A percentile compares a stretch with the other conserved stretches of the same genome.
Evolutionary conservation across 2,797 vertebrate species (phyloP).

Genomic region (Bradypus variegatus): DNA sequence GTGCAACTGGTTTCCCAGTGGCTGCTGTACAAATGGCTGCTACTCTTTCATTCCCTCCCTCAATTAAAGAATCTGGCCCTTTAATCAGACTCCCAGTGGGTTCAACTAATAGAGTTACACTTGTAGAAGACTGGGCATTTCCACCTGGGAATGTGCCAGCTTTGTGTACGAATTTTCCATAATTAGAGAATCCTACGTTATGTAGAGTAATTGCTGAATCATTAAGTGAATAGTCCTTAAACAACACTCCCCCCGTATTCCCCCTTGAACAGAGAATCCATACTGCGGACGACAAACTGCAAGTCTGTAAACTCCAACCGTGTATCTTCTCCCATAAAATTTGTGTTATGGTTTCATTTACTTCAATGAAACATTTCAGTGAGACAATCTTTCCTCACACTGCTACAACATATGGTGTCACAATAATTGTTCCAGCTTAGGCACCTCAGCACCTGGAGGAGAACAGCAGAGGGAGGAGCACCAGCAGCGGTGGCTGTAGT

Average conservation of each 20-base stretch:
- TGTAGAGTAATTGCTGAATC: conserved; percentile 89
- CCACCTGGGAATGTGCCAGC: conserved; percentile 94
- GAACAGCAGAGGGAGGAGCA: no score
- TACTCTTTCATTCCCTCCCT: no score
- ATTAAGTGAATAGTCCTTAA: conserved; percentile 85
- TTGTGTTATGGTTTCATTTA: conserved; percentile 90
- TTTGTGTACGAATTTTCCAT: conserved; percentile 92
- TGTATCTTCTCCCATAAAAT: conserved; percentile 92
- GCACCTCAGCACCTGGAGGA: no score
- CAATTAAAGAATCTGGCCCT: no score
- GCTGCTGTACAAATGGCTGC: no score
- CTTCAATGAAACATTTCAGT: conserved; percentile 87
- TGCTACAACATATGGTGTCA: conserved; percentile 84
- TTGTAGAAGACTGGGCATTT: conserved; percentile 87
- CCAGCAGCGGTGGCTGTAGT: no score
- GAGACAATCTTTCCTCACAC: conserved; percentile 94
- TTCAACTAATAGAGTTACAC: conserved; percentile 87
- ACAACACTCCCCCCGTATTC: conserved; percentile 86
- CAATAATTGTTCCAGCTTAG: conserved; percentile 84
- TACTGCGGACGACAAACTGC: conserved; percentile 91
- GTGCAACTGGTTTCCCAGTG: no score
- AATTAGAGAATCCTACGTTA: conserved; percentile 87
- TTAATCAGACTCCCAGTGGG: no score
- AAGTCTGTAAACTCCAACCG: conserved; percentile 81
- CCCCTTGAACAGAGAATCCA: conserved; percentile 84